Percentiles rank a stretch among this genome's conserved stretches.
Evolutionary conservation across 2,797 vertebrate genomes (phyloP).

Genomic region (Crenichthys baileyi): DNA sequence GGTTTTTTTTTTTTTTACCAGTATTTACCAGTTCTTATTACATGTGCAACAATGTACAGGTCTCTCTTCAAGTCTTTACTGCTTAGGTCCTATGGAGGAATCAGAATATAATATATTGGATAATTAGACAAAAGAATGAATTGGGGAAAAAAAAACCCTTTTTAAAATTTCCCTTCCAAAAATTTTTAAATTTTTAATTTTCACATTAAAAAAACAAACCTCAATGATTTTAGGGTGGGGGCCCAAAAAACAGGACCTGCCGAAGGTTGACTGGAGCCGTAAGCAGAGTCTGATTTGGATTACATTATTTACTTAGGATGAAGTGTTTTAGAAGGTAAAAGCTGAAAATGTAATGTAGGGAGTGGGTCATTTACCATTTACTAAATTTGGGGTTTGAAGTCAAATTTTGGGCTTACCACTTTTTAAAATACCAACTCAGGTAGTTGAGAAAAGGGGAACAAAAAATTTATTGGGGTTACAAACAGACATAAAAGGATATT

Average conservation of each 20-base stretch:
- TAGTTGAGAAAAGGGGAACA: too few species aligned
- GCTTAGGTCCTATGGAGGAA: constrained; percentile 90
- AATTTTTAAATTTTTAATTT: neutral
- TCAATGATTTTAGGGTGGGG: neutral
- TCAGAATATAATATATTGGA: constrained; percentile 5
- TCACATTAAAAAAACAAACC: neutral
- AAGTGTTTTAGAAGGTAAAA: neutral
- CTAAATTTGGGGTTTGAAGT: neutral
- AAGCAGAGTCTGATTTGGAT: neutral
- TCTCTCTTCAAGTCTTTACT: constrained; percentile 99
- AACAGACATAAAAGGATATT: too few species aligned
- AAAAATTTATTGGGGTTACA: too few species aligned
- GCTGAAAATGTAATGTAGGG: neutral
- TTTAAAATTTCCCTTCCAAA: too few species aligned
- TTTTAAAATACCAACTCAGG: neutral
- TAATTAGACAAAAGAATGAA: too few species aligned
- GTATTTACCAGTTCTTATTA: constrained; percentile 93
- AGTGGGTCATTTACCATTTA: neutral
- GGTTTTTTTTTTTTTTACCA: neutral
- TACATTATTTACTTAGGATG: too few species aligned
- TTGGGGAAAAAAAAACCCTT: too few species aligned
- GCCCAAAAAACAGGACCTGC: neutral
- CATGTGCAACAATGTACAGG: constrained; percentile 96
- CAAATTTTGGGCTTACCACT: neutral
- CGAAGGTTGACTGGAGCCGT: neutral